A percentile compares a stretch with the other conserved stretches of the same genome.
Evolutionary conservation across 2,113 vertebrate genomes (phyloP).

Genomic region (Helogale parvula): DNA sequence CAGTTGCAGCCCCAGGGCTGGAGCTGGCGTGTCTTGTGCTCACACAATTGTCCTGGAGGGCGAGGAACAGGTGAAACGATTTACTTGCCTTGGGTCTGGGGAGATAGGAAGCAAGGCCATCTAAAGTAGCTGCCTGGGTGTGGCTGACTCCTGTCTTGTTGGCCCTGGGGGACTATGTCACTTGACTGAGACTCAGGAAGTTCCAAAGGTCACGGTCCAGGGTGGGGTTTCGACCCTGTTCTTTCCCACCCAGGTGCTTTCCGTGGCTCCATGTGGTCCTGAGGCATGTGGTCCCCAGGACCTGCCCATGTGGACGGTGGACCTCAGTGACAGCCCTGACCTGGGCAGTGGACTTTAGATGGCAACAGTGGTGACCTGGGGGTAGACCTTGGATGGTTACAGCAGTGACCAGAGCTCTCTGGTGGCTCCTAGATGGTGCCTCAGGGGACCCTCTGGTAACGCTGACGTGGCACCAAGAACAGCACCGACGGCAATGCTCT

Average conservation of each 20-base stretch:
- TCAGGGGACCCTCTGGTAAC: neutral
- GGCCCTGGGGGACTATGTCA: neutral
- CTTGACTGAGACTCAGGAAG: neutral
- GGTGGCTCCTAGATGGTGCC: neutral
- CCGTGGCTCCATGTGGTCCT: neutral
- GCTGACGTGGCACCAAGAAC: neutral
- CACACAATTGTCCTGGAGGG: no score
- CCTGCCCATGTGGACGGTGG: neutral
- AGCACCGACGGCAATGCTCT: neutral
- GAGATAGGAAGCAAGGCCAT: neutral
- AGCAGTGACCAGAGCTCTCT: neutral
- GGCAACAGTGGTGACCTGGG: neutral
- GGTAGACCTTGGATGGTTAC: neutral
- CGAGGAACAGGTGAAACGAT: no score
- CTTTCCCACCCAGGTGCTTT: neutral
- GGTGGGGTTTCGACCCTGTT: neutral
- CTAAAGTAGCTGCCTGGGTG: fast-evolving
- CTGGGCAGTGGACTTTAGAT: no score
- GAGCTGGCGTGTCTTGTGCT: no score
- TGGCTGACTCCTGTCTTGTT: neutral
- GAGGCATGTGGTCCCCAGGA: neutral
- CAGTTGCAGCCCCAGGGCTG: neutral
- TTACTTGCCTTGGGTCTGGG: neutral
- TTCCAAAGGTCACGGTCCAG: neutral
- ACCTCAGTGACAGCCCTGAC: neutral